A percentile compares a stretch with the other conserved stretches of the same genome.
Conservation (phyloP, 2,113 vertebrate genomes). For the Limanda limanda region DNA sequence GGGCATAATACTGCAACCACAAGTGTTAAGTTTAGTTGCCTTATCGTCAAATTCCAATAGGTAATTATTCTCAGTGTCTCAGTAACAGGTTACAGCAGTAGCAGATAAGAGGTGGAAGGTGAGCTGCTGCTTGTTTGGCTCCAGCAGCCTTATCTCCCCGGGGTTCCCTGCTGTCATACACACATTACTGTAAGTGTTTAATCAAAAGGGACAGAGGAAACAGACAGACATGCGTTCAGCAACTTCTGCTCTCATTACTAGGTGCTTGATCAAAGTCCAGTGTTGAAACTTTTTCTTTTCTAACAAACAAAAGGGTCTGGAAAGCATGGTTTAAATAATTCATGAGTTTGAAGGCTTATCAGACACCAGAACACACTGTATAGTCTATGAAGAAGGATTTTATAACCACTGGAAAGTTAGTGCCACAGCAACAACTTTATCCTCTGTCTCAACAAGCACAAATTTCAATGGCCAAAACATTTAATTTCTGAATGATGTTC, state of each 20-base stretch:
- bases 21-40: no score
- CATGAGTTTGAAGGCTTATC: neutral
- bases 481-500: no score
- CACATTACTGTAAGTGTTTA: slow-evolving; percentile 26
- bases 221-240: slow-evolving; percentile 8
- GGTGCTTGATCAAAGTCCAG: neutral
- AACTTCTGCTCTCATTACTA: neutral
- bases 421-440: neutral
- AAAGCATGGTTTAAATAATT: neutral
- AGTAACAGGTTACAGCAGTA: slow-evolving; percentile 14
- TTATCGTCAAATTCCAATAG: no score
- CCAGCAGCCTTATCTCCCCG: neutral
- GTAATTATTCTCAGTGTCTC: neutral
- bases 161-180: slow-evolving; percentile 30
- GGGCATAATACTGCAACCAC: no score
- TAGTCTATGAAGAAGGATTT: neutral
- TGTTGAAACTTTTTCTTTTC: slow-evolving; percentile 1
- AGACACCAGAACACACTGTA: neutral
- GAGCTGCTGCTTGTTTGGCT: slow-evolving; percentile 35
- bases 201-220: slow-evolving; percentile 14
- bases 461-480: neutral
- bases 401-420: neutral
- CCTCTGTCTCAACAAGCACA: neutral
- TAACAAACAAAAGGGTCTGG: neutral
- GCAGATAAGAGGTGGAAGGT: slow-evolving; percentile 41